Evolutionary conservation across 2,113 vertebrate species (phyloP), one percentile per base, ranked within the genome.

Genomic region (Dolichallabes microphthalmus): DNA sequence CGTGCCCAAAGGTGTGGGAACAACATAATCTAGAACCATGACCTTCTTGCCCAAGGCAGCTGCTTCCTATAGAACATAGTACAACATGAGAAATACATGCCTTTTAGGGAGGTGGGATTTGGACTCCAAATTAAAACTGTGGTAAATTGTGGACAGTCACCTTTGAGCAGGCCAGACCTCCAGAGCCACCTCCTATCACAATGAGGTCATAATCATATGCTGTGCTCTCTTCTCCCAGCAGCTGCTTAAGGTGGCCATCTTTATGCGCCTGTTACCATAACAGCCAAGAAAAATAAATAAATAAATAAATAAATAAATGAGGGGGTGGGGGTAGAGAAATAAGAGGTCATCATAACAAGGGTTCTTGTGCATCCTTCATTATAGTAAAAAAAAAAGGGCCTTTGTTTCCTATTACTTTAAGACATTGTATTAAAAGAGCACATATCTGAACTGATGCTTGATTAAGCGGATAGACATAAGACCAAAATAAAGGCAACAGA

Each of bases 101-200:
- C 32, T 64, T 27, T 17, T 60, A 10, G 27, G 53, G 39, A 6
- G 39, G 39, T 4, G 39, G 39, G 45, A 8, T 45, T 45, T 45
- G 3, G 61, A 14, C n/a, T 35, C 17, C 30, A 19, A 78, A 73
- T 22, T 13, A 2, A 9, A 11, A 58, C 19, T 53, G 32, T 66
- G n/a, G 32, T 66, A 15, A 22, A 55, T 20, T 14, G 14, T 22
- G 6, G 35, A 30, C 12, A 9, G 27, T 93, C 91, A 98, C 98
- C 98, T 99, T 98, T 22, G 98, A 98, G 91, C 97, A 99, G 0
- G 98, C 94, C 88, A 99, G 95, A 82, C 98, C 98, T 6, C 98
- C 98, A 2, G 98, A 98, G 22, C 98, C 98, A 14, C 98, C 98
- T 20, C 98, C 98, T 6, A 99, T 96, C 87, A 99, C 90, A 13